A percentile compares a stretch with the other conserved stretches of the same genome.
phyloP scores from a whole-genome alignment of 2,113 vertebrate species.

The Fulmarus glacialis region DNA sequence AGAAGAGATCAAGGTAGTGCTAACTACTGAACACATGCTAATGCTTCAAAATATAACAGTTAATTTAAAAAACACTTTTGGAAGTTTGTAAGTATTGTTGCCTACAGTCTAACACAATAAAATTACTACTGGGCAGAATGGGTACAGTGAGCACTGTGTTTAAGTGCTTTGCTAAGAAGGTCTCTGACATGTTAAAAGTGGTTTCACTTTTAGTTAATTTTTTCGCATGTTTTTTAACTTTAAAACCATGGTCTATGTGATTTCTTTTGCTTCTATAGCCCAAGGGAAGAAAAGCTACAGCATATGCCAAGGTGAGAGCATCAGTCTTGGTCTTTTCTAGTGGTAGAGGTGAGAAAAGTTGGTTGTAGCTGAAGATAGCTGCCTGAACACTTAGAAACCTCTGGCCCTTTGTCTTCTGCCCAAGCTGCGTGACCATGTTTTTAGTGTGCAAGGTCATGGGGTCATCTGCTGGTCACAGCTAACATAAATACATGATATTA shows the following conservation, averaged over 20 bases:
- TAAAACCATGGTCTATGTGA: neutral
- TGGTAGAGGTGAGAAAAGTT: neutral
- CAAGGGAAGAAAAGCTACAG: neutral
- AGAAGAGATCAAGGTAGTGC: slow-evolving; percentile 78
- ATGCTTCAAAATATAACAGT: neutral
- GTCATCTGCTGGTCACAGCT: neutral
- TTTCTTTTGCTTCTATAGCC: neutral
- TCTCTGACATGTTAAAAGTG: neutral
- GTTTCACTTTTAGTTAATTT: neutral
- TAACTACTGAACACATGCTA: neutral
- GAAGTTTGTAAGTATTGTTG: neutral
- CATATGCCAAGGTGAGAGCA: neutral
- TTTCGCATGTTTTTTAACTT: neutral
- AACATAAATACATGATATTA: neutral
- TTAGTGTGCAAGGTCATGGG: neutral
- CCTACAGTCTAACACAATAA: neutral
- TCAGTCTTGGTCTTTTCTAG: neutral
- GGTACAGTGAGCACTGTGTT: neutral
- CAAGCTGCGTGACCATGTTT: neutral
- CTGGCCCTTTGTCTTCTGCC: neutral
- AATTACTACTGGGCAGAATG: neutral
- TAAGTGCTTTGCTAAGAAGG: neutral
- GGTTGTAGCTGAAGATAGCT: neutral
- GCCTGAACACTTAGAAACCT: neutral
- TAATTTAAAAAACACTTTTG: neutral